Conservation (phyloP, 2,797 vertebrate species). For the Pagetopsis macropterus region DNA sequence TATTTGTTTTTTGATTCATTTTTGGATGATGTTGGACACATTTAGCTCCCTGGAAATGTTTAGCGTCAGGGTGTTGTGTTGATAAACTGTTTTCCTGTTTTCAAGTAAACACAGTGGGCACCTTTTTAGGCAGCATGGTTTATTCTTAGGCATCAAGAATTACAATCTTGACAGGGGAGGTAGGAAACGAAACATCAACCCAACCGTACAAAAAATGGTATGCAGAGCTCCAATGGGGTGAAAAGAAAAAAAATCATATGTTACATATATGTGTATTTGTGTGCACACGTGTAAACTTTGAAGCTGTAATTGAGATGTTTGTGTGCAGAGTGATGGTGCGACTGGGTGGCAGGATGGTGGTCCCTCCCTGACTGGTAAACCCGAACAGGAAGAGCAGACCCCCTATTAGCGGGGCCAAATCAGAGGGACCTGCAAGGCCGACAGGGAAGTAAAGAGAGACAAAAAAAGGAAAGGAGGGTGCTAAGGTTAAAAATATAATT, state of each 20-base stretch:
- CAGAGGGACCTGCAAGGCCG: slow-evolving; percentile 76
- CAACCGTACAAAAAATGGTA: slow-evolving; percentile 46
- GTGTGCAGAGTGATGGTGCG: slow-evolving; percentile 66
- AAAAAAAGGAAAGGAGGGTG: slow-evolving; percentile 11
- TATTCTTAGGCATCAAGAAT: slow-evolving; percentile 79
- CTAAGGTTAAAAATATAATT: slow-evolving; percentile 39
- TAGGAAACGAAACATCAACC: slow-evolving; percentile 56
- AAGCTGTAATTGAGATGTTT: slow-evolving; percentile 77
- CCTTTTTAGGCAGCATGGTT: slow-evolving; percentile 59
- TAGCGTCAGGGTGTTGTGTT: slow-evolving; percentile 67
- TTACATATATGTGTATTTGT: slow-evolving; percentile 38
- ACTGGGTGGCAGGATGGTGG: slow-evolving; percentile 74
- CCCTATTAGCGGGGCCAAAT: slow-evolving; percentile 79
- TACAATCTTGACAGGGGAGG: slow-evolving; percentile 64
- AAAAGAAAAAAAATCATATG: slow-evolving; percentile 30
- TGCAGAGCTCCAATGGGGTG: slow-evolving; percentile 39
- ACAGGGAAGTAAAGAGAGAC: slow-evolving; percentile 22
- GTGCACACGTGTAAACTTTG: slow-evolving; percentile 53
- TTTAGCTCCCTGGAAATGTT: slow-evolving; percentile 66
- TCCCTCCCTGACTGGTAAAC: slow-evolving; percentile 79
- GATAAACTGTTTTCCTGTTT: slow-evolving; percentile 78
- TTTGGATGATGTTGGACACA: slow-evolving; percentile 50
- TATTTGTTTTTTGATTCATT: slow-evolving; percentile 70
- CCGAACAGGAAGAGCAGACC: slow-evolving; percentile 79
- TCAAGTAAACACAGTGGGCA: slow-evolving; percentile 72